phyloP scores from a whole-genome alignment of 2,888 invertebrate species.

The Troilus luridus region DNA sequence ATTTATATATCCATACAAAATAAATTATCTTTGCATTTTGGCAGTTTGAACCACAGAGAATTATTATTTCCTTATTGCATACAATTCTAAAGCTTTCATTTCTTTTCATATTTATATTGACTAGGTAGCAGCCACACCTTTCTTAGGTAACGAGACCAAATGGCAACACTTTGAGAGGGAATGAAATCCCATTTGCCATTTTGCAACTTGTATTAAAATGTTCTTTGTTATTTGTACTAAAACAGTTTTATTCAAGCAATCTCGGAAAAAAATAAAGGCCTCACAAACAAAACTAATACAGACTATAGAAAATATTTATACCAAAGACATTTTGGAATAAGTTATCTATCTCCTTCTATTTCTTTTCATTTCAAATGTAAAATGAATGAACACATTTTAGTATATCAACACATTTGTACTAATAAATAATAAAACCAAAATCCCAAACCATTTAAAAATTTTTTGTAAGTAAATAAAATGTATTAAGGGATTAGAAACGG shows the following conservation, averaged over 20 bases:
- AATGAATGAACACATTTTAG: neutral
- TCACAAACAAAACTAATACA: neutral
- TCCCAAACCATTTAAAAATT: neutral
- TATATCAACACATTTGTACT: neutral
- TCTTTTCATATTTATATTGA: slow-evolving; percentile 42
- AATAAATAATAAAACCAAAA: neutral
- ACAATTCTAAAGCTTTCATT: slow-evolving; percentile 27
- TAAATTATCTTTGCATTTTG: slow-evolving; percentile 44
- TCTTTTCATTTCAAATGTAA: neutral
- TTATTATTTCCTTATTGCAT: slow-evolving; percentile 32
- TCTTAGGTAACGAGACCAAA: slow-evolving; percentile 40
- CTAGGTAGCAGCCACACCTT: slow-evolving; percentile 44
- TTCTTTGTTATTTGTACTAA: slow-evolving; percentile 17
- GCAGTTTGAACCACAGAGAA: slow-evolving; percentile 32
- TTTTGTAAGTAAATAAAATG: neutral
- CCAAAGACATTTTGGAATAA: neutral
- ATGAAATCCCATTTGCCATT: neutral
- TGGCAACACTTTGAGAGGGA: neutral
- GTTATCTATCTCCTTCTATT: neutral
- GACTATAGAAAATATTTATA: neutral
- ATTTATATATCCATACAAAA: slow-evolving; percentile 41
- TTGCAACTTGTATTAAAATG: neutral
- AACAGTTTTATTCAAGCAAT: neutral
- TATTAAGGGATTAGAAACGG: neutral
- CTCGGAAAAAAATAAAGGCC: neutral